These are phyloP conservation scores for Macropodus opercularis DNA, from an alignment of 2,797 vertebrate species.

Conservation along the genomic window DNA sequence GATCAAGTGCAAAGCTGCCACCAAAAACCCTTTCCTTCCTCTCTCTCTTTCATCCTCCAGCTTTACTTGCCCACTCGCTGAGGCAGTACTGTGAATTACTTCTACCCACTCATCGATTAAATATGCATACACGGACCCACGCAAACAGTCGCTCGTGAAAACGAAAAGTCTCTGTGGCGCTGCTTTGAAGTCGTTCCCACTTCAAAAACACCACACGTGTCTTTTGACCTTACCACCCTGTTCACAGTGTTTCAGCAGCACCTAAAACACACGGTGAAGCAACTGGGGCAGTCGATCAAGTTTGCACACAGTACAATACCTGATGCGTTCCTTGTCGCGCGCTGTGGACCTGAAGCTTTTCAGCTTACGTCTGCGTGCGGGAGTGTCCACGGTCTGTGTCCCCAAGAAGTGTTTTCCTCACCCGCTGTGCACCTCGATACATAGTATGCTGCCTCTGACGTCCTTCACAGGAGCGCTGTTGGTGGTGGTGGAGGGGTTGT, in stretches of 20 bases:
- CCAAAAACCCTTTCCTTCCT: slow-evolving; percentile 12
- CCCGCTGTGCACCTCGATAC: slow-evolving; percentile 54
- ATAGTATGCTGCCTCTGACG: slow-evolving; percentile 60
- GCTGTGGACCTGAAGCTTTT: slow-evolving; percentile 35
- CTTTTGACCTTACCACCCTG: slow-evolving; percentile 39
- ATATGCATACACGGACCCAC: slow-evolving; percentile 71
- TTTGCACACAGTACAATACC: slow-evolving; percentile 68
- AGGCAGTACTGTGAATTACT: slow-evolving; percentile 46
- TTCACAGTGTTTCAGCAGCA: slow-evolving; percentile 19
- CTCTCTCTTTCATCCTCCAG: slow-evolving; percentile 13
- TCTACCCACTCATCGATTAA: slow-evolving; percentile 71
- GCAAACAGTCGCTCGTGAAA: slow-evolving; percentile 54
- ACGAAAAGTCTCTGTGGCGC: slow-evolving; percentile 31
- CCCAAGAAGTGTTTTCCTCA: slow-evolving; percentile 59
- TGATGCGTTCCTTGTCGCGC: slow-evolving; percentile 41
- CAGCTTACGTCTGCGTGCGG: slow-evolving; percentile 6
- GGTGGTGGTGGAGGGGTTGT: slow-evolving; percentile 28
- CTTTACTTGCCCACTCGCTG: slow-evolving; percentile 41
- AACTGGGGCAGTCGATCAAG: slow-evolving; percentile 28
- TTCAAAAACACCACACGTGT: slow-evolving; percentile 49
- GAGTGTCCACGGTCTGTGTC: slow-evolving; percentile 54
- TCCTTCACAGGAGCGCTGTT: slow-evolving; percentile 37
- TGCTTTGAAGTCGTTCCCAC: slow-evolving; percentile 25
- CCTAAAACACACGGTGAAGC: neutral
- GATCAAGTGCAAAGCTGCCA: slow-evolving; percentile 36